phyloP scores from a whole-genome alignment of 30 jellyfish, hydroid and myxozoan species.

The Catostylus mosaicus region DNA sequence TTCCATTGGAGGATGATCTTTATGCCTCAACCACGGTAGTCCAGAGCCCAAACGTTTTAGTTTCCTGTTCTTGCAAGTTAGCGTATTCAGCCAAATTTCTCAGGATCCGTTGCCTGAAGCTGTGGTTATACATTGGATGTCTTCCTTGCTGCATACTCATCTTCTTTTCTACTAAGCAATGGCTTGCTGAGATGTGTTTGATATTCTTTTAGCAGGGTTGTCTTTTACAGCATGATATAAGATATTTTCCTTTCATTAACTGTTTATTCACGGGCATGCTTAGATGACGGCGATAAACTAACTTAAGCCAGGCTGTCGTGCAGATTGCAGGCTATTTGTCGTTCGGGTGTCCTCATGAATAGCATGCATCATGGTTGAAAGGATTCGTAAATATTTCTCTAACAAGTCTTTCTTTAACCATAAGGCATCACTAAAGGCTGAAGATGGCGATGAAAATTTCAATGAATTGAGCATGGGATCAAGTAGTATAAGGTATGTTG shows the following conservation, averaged over 20 bases:
- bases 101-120: no score
- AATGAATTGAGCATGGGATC: conserved; percentile 71
- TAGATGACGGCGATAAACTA: conserved; percentile 18
- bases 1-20: no score
- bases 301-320: conserved; percentile 17
- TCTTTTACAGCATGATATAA: background rate
- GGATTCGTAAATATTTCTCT: conserved; percentile 71
- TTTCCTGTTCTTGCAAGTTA: no score
- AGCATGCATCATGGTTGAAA: conserved; percentile 54
- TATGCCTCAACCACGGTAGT: no score
- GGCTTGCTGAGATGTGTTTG: no score
- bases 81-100: no score
- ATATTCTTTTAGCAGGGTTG: background rate
- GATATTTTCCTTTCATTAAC: conserved; percentile 20
- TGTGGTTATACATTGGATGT: no score
- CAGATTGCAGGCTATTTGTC: background rate
- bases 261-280: conserved; percentile 13
- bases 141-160: no score
- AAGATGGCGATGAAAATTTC: conserved; percentile 93
- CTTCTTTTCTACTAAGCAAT: no score
- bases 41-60: no score
- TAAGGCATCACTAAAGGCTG: conserved; percentile 93
- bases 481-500: conserved; percentile 83
- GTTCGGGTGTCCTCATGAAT: conserved; percentile 8
- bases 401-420: conserved; percentile 57